These are phyloP conservation scores for Nestor notabilis DNA, from an alignment of 2,113 vertebrate species.

Conservation along the genomic window DNA sequence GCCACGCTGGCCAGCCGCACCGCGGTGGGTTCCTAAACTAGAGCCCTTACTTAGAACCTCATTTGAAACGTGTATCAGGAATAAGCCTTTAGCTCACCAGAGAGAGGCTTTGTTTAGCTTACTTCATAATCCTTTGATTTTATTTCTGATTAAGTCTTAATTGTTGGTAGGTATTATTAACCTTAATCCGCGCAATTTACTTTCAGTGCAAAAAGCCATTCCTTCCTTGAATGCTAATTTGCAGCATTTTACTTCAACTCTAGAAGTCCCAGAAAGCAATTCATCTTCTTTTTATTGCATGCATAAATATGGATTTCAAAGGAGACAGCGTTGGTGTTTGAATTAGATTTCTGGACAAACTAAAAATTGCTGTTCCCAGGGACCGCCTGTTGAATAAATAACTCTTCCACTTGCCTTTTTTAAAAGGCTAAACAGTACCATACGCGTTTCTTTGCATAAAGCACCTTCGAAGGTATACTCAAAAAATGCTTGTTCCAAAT, in stretches of 20 bases:
- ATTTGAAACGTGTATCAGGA: neutral
- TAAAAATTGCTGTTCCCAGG: neutral
- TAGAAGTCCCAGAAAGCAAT: neutral
- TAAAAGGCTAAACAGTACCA: neutral
- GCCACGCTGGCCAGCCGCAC: fast-evolving
- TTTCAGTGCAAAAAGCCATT: neutral
- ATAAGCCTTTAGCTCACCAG: neutral
- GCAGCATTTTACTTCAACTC: neutral
- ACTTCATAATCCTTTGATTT: neutral
- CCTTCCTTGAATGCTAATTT: neutral
- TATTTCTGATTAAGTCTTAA: neutral
- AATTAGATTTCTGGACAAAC: neutral
- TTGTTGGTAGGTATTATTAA: neutral
- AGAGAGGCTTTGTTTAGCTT: neutral
- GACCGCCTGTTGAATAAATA: neutral
- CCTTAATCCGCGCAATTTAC: neutral
- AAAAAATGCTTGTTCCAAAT: neutral
- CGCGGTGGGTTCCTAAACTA: neutral
- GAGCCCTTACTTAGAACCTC: neutral
- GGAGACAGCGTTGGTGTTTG: neutral
- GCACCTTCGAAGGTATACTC: neutral
- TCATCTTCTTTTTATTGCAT: neutral
- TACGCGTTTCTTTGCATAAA: neutral
- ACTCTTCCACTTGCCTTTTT: neutral
- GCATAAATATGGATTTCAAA: neutral